Evolutionary conservation across 2,113 vertebrate genomes (phyloP).

Genomic region (Piprites chloris): DNA sequence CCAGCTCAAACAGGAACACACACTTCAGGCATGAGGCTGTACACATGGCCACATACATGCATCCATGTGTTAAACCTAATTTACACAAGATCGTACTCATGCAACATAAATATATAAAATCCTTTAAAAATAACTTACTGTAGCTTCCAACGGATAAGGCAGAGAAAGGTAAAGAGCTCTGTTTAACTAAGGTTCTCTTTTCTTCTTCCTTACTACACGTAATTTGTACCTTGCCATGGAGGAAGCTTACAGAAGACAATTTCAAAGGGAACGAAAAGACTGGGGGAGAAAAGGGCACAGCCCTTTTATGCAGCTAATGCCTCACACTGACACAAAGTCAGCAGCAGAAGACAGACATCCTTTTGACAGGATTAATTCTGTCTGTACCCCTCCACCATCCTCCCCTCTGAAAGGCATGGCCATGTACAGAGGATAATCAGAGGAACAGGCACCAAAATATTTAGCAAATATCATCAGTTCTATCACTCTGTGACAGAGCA

Average conservation of each 20-base stretch:
- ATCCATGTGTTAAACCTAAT: background rate
- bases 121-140: background rate
- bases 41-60: accelerated
- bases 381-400: background rate
- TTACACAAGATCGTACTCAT: background rate
- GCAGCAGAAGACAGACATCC: background rate
- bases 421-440: background rate
- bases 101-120: background rate
- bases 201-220: background rate
- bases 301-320: background rate
- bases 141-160: background rate
- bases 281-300: background rate
- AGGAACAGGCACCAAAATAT: background rate
- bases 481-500: background rate
- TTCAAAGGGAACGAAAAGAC: background rate
- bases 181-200: background rate
- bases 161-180: background rate
- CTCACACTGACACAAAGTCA: background rate
- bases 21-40: background rate
- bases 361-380: background rate
- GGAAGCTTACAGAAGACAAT: background rate
- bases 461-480: background rate
- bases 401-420: background rate
- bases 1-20: background rate
- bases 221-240: background rate